Conservation (phyloP, 2,797 vertebrate species). For the Hypotaenidia philippensis region DNA sequence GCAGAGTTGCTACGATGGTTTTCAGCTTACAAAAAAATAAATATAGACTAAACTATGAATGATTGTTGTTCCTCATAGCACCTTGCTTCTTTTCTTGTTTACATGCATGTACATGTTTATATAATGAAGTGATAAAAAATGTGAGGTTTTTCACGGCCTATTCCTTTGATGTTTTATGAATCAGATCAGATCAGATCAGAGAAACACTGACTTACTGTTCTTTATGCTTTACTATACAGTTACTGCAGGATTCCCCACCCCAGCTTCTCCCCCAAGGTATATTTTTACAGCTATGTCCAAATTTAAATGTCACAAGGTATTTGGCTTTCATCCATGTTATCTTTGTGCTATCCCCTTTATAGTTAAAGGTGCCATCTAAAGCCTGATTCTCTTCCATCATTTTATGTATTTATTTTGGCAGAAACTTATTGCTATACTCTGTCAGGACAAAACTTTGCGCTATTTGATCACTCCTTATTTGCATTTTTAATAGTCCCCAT, state of each 20-base stretch:
- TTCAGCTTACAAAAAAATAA: not conserved
- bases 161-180: not conserved
- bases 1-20: not conserved
- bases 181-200: not conserved
- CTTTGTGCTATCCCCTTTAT: not conserved
- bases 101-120: not conserved
- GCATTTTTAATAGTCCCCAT: slow-evolving; percentile 84
- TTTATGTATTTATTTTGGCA: slow-evolving; percentile 32
- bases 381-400: not conserved
- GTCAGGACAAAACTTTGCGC: slow-evolving; percentile 81
- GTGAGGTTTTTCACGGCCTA: not conserved
- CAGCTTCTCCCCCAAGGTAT: not conserved
- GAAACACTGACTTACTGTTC: not conserved
- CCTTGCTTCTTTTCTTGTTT: not conserved
- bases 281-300: not conserved
- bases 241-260: not conserved
- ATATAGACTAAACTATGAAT: not conserved
- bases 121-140: not conserved
- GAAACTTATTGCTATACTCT: slow-evolving; percentile 73
- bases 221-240: not conserved
- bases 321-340: not conserved
- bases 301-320: not conserved
- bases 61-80: not conserved
- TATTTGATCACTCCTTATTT: slow-evolving; percentile 84
- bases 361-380: not conserved